Evolutionary conservation across 2,888 invertebrate genomes (phyloP).

Genomic region (Myopa testacea): DNA sequence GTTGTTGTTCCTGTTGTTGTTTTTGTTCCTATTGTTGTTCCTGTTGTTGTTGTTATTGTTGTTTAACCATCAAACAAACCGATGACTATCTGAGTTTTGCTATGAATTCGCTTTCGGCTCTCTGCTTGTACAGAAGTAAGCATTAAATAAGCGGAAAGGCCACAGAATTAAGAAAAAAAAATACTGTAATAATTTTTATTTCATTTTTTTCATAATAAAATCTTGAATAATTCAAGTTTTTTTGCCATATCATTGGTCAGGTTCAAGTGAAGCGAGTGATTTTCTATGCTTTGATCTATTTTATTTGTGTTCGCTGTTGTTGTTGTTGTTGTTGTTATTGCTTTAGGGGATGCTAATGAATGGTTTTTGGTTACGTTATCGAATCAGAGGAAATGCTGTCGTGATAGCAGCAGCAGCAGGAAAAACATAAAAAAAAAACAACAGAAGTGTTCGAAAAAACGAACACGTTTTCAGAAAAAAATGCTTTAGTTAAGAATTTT

Average conservation of each 20-base stretch:
- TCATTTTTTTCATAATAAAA: neutral
- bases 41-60: neutral
- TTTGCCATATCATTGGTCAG: slow-evolving; percentile 42
- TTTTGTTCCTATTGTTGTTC: too few relatives aligned
- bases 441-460: slow-evolving; percentile 9
- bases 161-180: slow-evolving; percentile 5
- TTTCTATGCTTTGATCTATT: slow-evolving; percentile 26
- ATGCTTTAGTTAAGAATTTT: too few relatives aligned
- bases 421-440: neutral
- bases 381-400: neutral
- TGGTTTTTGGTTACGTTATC: slow-evolving; percentile 42
- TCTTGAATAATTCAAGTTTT: slow-evolving; percentile 24
- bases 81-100: slow-evolving; percentile 41
- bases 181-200: neutral
- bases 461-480: neutral
- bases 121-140: slow-evolving; percentile 26
- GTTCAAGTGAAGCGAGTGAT: slow-evolving; percentile 42
- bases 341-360: slow-evolving; percentile 52
- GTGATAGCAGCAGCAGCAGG: neutral
- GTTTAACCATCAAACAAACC: neutral
- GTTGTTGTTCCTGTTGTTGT: neutral
- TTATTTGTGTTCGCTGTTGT: neutral
- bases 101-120: slow-evolving; percentile 50
- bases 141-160: slow-evolving; percentile 24
- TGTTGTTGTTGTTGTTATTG: slow-evolving; percentile 10